A percentile compares a stretch with the other conserved stretches of the same genome.
phyloP scores from a whole-genome alignment of 2,888 invertebrate species.

The Xanthia icteritia region DNA sequence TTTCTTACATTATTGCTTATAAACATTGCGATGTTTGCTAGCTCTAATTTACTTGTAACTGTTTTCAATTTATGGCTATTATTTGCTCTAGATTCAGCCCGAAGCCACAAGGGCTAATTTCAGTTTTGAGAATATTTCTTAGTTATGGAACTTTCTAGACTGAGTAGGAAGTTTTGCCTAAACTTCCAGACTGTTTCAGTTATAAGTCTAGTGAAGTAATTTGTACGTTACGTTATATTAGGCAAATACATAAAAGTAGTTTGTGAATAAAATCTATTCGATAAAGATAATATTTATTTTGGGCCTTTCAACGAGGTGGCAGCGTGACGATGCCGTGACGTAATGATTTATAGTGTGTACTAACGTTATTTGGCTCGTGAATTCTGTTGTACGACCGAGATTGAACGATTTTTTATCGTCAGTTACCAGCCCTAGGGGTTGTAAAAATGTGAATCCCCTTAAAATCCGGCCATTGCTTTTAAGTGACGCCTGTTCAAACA shows the following conservation, averaged over 20 bases:
- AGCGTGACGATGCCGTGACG: conserved; percentile 35
- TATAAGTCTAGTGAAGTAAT: background rate
- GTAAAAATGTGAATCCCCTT: conserved; percentile 55
- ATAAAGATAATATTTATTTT: conserved; percentile 17
- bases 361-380: conserved; percentile 21
- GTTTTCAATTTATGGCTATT: conserved; percentile 7
- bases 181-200: conserved; percentile 19
- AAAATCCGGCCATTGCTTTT: conserved; percentile 55
- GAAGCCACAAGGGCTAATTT: conserved; percentile 14
- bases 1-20: conserved; percentile 10
- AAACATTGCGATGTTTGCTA: conserved; percentile 9
- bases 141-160: conserved; percentile 34
- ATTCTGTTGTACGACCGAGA: conserved; percentile 37
- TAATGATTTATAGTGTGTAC: conserved; percentile 55
- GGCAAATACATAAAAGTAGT: background rate
- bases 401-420: conserved; percentile 61
- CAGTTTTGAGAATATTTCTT: conserved; percentile 23
- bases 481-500: conserved; percentile 59
- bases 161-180: conserved; percentile 4
- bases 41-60: conserved; percentile 27
- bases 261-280: conserved; percentile 10
- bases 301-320: conserved; percentile 14
- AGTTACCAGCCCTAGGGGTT: conserved; percentile 50
- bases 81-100: background rate
- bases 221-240: background rate